phyloP scores from a whole-genome alignment of 2,797 vertebrate genomes.

The Acrossocheilus fasciatus region DNA sequence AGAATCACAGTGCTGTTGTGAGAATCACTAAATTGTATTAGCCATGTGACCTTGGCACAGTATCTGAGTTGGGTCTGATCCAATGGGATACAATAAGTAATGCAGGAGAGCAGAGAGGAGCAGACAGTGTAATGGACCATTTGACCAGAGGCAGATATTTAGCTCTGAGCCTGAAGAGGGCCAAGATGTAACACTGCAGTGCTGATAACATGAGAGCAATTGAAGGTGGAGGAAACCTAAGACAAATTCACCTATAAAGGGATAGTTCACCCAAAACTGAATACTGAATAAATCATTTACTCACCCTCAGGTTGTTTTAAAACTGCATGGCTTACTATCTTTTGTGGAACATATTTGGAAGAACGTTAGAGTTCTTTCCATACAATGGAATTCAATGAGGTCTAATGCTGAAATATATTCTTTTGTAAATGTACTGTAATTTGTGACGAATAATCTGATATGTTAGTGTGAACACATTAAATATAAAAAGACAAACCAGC shows the following conservation, averaged over 20 bases:
- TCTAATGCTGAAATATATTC: background rate
- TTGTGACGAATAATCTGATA: background rate
- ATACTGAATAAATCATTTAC: background rate
- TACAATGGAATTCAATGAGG: background rate
- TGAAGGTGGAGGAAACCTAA: background rate
- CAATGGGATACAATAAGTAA: constrained; percentile 58
- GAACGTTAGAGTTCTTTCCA: background rate
- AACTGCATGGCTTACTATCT: background rate
- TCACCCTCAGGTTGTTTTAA: background rate
- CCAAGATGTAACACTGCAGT: constrained; percentile 21
- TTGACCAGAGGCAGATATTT: constrained; percentile 63
- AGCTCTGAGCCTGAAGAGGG: constrained; percentile 47
- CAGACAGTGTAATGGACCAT: constrained; percentile 61
- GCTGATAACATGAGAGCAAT: constrained; percentile 31
- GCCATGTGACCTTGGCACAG: constrained; percentile 59
- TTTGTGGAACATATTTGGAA: background rate
- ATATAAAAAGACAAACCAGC: background rate
- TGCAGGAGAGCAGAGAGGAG: constrained; percentile 53
- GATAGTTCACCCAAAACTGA: background rate
- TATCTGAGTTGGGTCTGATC: constrained; percentile 51
- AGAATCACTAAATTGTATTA: constrained; percentile 58
- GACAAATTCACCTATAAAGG: constrained; percentile 4
- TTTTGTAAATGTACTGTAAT: background rate
- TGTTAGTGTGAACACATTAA: background rate
- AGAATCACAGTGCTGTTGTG: constrained; percentile 8